A percentile compares a stretch with the other conserved stretches of the same genome.
phyloP scores from a whole-genome alignment of 2,888 invertebrate genomes.

The Xiphydria camelus region DNA sequence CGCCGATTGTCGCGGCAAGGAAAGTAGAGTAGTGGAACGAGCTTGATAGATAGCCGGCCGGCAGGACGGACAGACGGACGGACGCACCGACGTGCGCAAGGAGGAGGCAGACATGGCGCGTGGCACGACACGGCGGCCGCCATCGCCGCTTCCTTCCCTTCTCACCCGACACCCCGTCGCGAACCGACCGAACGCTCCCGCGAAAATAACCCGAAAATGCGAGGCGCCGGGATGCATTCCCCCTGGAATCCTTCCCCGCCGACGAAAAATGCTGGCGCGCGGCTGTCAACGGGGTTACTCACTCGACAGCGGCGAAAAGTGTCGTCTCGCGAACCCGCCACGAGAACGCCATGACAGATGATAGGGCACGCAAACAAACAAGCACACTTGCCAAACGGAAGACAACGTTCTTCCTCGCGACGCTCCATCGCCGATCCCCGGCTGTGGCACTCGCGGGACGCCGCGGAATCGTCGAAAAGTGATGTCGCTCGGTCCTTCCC shows the following conservation, averaged over 20 bases:
- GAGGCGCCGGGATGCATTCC: not conserved
- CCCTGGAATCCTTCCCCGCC: slow-evolving; percentile 1
- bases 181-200: not conserved
- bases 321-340: slow-evolving; percentile 19
- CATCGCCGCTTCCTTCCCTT: slow-evolving; percentile 37
- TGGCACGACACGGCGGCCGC: slow-evolving; percentile 50
- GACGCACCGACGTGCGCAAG: slow-evolving; percentile 41
- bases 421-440: not conserved
- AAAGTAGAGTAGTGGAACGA: slow-evolving; percentile 44
- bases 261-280: slow-evolving; percentile 9
- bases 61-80: slow-evolving; percentile 20
- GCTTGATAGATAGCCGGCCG: slow-evolving; percentile 12
- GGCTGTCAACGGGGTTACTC: slow-evolving; percentile 10
- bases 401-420: slow-evolving; percentile 25
- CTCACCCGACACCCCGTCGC: slow-evolving; percentile 14
- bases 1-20: not conserved
- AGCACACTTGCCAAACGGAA: slow-evolving; percentile 37
- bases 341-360: slow-evolving; percentile 52
- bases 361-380: slow-evolving; percentile 47
- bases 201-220: not conserved
- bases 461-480: no score
- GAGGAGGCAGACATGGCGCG: slow-evolving; percentile 51
- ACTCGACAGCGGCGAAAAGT: slow-evolving; percentile 6
- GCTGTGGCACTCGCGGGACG: not conserved
- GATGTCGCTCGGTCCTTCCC: no score